These are phyloP conservation scores for Aphrophora alni DNA, from an alignment of 2,888 invertebrate genomes.

Conservation along the genomic window DNA sequence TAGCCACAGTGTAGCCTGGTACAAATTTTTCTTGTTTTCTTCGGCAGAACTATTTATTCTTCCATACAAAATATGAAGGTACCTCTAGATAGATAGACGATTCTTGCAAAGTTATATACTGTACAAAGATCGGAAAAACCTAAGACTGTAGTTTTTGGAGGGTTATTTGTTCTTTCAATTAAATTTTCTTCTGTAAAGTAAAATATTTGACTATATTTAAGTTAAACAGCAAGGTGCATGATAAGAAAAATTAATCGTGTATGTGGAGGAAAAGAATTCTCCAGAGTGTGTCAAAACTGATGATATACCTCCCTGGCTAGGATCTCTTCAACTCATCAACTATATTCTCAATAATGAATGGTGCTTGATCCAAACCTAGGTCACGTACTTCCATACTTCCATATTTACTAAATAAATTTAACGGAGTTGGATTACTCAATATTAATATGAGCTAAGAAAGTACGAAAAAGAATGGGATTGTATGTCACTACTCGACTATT, in stretches of 20 bases:
- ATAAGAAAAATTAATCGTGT: not conserved
- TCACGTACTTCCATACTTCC: slow-evolving; percentile 45
- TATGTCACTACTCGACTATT: slow-evolving; percentile 46
- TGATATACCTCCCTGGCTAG: slow-evolving; percentile 45
- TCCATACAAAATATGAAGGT: slow-evolving; percentile 45
- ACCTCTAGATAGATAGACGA: slow-evolving; percentile 45
- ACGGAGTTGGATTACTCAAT: slow-evolving; percentile 47
- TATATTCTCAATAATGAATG: slow-evolving; percentile 21
- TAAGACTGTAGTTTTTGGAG: not conserved
- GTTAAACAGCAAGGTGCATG: not conserved
- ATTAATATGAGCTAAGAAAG: slow-evolving; percentile 45
- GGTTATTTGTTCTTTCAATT: not conserved
- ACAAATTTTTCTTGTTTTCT: not conserved
- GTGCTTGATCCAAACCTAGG: too few relatives aligned
- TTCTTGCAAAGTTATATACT: slow-evolving; percentile 26
- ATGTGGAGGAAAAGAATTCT: slow-evolving; percentile 34
- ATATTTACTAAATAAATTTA: slow-evolving; percentile 49
- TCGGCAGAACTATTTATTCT: not conserved
- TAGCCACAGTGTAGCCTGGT: not conserved
- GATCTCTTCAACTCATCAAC: slow-evolving; percentile 50
- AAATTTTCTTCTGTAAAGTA: not conserved
- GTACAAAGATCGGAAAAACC: not conserved
- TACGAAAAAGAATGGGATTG: slow-evolving; percentile 34
- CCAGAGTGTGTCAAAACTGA: slow-evolving; percentile 43
- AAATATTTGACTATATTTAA: not conserved